Conservation (phyloP, 2,113 vertebrate species). For the Oophaga pumilio region DNA sequence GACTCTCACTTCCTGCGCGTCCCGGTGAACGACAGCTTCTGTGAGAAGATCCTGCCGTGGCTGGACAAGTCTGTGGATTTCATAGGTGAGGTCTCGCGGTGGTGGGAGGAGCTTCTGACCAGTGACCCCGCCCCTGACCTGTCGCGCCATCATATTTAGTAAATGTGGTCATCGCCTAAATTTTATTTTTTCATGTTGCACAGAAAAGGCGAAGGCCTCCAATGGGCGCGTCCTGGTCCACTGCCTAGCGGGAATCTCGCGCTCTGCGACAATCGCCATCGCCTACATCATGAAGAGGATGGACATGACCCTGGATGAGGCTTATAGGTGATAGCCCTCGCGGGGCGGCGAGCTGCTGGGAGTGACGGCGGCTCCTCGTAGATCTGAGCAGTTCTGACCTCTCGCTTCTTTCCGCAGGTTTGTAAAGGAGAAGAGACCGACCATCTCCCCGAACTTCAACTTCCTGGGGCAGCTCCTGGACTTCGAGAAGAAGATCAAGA, state of each 20-base stretch:
- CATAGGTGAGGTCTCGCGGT: slow-evolving; percentile 78
- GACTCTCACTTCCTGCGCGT: slow-evolving; percentile 93
- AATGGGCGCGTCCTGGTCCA: slow-evolving; percentile 77
- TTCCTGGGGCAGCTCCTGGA: slow-evolving; percentile 86
- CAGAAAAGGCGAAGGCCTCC: slow-evolving; percentile 92
- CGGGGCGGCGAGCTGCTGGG: no score
- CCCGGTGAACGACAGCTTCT: slow-evolving; percentile 95
- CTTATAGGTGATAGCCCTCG: slow-evolving; percentile 73
- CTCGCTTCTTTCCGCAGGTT: slow-evolving; percentile 66
- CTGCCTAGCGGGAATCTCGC: slow-evolving; percentile 80
- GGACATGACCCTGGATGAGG: slow-evolving; percentile 82
- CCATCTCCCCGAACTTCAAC: slow-evolving; percentile 84
- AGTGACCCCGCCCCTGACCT: background rate
- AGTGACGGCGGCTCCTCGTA: background rate
- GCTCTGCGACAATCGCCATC: slow-evolving; percentile 81
- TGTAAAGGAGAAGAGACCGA: slow-evolving; percentile 83
- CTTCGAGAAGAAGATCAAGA: slow-evolving; percentile 93
- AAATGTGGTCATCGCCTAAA: no score
- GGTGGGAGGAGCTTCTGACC: background rate
- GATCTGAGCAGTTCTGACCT: background rate
- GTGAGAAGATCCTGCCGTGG: slow-evolving; percentile 97
- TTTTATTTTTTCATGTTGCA: background rate
- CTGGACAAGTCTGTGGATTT: slow-evolving; percentile 94
- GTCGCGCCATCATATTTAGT: background rate
- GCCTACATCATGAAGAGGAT: slow-evolving; percentile 85